Base-by-base conservation (phyloP, 2,113 vertebrate species). In the Spea multiplicata region DNA sequence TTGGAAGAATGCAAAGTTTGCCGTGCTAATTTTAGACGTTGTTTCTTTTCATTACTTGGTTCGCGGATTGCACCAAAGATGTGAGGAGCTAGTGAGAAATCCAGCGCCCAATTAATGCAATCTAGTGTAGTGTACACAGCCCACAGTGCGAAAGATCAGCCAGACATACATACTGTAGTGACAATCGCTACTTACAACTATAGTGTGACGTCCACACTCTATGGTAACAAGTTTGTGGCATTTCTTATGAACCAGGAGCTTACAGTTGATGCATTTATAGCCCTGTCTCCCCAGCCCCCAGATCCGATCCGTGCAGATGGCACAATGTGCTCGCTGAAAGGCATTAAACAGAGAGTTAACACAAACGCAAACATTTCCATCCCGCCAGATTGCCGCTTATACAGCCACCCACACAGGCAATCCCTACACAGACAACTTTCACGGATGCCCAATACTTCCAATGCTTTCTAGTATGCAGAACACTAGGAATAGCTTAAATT, bases 261-360 rank as follows among this genome's bases (percentile, higher is more conserved):
- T 99, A 88, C 97, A 99, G 83, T 97, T 99, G 92, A 98, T 98
- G 85, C 97, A 99, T 83, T 99, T 99, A 85, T 98, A 99, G 5
- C 97, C 97, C 83, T 99, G 97, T 78, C 97, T 93, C 45, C 97
- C 97, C 70, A 99, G 91, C 71, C 97, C 97, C 97, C 97, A 99
- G 84, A 99, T 99, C 47, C 97, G 91, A 84, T 99, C 97, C 0
- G 94, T 95, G 82, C 97, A 99, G 91, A 99, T 98, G 85, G 97
- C 96, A 87, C 97, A 99, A 83, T 99, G 96, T 61, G 97, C 97
- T 83, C 97, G 93, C 97, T 99, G 89, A 67, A 83, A 76, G 82
- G 0, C 13, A 52, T 46, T 16, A 46, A 14, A 45, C 55, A 78
- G 10, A 50, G 3, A 44, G 44, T 48, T 6, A 62, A 71, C 45